A percentile compares a stretch with the other conserved stretches of the same genome.
Evolutionary conservation across 2,888 invertebrate genomes (phyloP).

Genomic region (Ernsta delagoae): DNA sequence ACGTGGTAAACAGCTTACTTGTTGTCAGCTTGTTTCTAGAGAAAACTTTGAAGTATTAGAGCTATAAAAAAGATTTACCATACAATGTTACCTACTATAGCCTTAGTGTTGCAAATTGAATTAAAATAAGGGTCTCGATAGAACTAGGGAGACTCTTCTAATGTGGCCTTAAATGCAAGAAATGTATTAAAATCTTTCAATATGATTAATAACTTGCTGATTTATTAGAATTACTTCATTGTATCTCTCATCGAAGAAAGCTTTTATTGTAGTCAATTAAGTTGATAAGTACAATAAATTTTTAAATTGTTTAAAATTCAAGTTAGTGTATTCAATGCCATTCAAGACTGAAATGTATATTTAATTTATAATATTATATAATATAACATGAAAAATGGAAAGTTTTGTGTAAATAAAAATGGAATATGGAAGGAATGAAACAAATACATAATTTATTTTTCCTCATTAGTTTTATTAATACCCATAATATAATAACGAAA

Average conservation of each 20-base stretch:
- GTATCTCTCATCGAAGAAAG: background rate
- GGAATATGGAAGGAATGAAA: slow-evolving; percentile 62
- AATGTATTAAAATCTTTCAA: slow-evolving; percentile 1
- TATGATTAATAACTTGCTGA: slow-evolving; percentile 7
- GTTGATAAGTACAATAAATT: slow-evolving; percentile 35
- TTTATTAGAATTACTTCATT: background rate
- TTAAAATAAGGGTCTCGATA: background rate
- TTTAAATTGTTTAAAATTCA: slow-evolving; percentile 30
- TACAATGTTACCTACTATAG: background rate
- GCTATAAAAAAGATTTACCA: background rate
- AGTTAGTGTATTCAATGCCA: slow-evolving; percentile 75
- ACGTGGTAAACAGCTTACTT: background rate
- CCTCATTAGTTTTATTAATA: slow-evolving; percentile 62
- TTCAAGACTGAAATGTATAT: slow-evolving; percentile 79
- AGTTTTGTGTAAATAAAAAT: slow-evolving; percentile 60
- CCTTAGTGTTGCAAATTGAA: background rate
- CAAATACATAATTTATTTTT: slow-evolving; percentile 79
- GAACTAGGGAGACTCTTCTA: background rate
- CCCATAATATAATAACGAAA: background rate
- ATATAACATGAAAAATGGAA: slow-evolving; percentile 45
- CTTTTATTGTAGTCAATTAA: slow-evolving; percentile 45
- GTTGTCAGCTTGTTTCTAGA: background rate
- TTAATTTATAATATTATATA: slow-evolving; percentile 60
- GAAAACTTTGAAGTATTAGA: background rate
- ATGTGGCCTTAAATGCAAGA: slow-evolving; percentile 1